These are phyloP conservation scores for Drosophila funebris DNA, from an alignment of 1,140 invertebrate species.

Conservation along the genomic window DNA sequence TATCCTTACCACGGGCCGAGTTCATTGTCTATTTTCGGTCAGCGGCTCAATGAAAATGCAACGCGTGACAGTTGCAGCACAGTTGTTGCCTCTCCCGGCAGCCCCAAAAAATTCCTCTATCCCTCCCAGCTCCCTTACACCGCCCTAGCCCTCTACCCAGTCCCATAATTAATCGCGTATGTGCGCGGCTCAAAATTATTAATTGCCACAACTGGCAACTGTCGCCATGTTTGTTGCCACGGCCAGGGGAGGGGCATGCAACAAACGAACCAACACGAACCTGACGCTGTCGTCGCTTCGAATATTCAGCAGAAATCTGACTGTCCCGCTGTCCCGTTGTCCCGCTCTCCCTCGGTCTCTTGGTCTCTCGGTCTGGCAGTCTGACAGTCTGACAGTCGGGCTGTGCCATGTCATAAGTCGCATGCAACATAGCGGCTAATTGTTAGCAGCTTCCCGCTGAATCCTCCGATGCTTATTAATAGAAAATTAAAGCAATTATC, in stretches of 20 bases:
- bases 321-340: neutral
- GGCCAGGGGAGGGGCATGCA: neutral
- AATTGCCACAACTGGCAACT: conserved; percentile 82
- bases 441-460: conserved; percentile 73
- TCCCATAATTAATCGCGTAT: conserved; percentile 74
- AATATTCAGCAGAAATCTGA: conserved; percentile 65
- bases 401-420: conserved; percentile 71
- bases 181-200: conserved; percentile 72
- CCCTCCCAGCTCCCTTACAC: neutral
- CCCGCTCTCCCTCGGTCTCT: neutral
- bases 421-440: conserved; percentile 79
- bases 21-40: conserved; percentile 67
- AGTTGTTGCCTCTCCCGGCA: neutral
- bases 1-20: neutral
- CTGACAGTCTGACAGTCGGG: conserved; percentile 6
- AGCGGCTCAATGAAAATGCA: conserved; percentile 54
- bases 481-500: conserved; percentile 83
- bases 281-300: conserved; percentile 77
- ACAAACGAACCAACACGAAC: conserved; percentile 31
- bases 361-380: conserved; percentile 1
- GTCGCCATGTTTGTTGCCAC: conserved; percentile 75
- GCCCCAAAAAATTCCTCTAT: conserved; percentile 39
- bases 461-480: conserved; percentile 68
- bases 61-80: conserved; percentile 53
- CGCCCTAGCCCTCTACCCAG: neutral